A percentile compares a stretch with the other conserved stretches of the same genome.
Conservation (phyloP, 1,140 invertebrate genomes). For the Theocolax elegans region DNA sequence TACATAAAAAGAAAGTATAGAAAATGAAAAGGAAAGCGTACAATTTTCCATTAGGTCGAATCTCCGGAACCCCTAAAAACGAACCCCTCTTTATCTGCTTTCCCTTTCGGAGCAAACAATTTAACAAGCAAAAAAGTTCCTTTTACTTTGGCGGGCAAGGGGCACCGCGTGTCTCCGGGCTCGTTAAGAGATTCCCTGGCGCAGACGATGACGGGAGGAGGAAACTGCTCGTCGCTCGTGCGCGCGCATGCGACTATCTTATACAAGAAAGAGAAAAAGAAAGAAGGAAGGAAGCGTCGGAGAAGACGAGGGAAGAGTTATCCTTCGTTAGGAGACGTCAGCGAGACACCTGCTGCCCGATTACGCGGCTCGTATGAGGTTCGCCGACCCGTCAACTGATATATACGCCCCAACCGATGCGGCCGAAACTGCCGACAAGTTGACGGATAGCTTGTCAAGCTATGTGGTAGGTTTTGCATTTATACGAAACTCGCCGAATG, state of each 20-base stretch:
- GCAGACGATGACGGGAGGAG: slow-evolving; percentile 5
- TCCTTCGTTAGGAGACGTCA: slow-evolving; percentile 60
- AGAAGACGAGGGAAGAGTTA: slow-evolving; percentile 41
- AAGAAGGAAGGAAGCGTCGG: slow-evolving; percentile 12
- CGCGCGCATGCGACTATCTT: neutral
- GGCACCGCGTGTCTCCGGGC: neutral
- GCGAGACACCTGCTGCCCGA: slow-evolving; percentile 60
- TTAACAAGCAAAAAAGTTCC: slow-evolving; percentile 57
- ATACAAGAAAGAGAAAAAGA: slow-evolving; percentile 1
- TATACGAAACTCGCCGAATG: neutral
- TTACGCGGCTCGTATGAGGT: slow-evolving; percentile 47
- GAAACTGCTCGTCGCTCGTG: too few species aligned
- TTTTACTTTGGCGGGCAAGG: slow-evolving; percentile 45
- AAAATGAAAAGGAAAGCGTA: too few species aligned
- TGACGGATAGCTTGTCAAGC: slow-evolving; percentile 5
- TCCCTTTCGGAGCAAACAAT: slow-evolving; percentile 52
- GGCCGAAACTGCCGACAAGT: neutral
- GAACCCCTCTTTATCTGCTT: too few species aligned
- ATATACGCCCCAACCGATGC: neutral
- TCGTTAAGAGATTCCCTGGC: slow-evolving; percentile 10
- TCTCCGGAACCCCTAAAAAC: too few species aligned
- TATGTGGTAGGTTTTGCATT: neutral
- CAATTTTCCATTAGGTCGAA: too few species aligned
- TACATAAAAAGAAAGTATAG: too few species aligned
- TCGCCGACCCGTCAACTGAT: neutral